Conservation (phyloP, 1,140 invertebrate species). For the Brachionus rubens region DNA sequence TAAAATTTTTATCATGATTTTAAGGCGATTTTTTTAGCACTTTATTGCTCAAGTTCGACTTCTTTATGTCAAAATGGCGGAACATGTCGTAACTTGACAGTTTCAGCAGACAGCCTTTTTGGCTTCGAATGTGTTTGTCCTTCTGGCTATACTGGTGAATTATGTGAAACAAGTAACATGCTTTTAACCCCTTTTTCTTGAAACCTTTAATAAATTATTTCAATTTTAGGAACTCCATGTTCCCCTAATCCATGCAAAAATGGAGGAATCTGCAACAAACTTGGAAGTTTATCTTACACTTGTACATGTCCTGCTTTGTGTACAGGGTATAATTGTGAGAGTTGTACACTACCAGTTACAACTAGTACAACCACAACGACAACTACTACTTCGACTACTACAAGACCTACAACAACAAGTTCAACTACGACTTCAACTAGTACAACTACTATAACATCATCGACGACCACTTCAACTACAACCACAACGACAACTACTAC, state of each 20-base stretch:
- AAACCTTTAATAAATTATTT: not conserved
- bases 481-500: not conserved
- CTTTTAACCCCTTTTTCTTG: not conserved
- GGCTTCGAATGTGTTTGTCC: slow-evolving; percentile 21
- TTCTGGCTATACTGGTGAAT: not conserved
- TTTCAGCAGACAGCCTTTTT: not conserved
- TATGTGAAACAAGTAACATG: slow-evolving; percentile 11
- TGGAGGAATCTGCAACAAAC: not conserved
- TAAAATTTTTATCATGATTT: not conserved
- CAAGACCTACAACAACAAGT: not conserved
- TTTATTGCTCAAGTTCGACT: not conserved
- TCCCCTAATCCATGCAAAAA: not conserved
- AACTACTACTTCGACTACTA: not conserved
- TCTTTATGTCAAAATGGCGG: slow-evolving; percentile 13
- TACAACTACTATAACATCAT: not conserved
- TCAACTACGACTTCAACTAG: not conserved
- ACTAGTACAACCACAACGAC: not conserved
- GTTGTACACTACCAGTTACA: not conserved
- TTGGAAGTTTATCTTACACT: not conserved
- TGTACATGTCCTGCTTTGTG: not conserved
- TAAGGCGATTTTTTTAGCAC: not conserved
- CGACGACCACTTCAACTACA: not conserved
- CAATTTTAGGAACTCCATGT: not conserved
- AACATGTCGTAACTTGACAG: not conserved
- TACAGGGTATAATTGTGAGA: not conserved